These are phyloP conservation scores for Dexiosoma caninum DNA, from an alignment of 2,888 invertebrate genomes.

Conservation along the genomic window DNA sequence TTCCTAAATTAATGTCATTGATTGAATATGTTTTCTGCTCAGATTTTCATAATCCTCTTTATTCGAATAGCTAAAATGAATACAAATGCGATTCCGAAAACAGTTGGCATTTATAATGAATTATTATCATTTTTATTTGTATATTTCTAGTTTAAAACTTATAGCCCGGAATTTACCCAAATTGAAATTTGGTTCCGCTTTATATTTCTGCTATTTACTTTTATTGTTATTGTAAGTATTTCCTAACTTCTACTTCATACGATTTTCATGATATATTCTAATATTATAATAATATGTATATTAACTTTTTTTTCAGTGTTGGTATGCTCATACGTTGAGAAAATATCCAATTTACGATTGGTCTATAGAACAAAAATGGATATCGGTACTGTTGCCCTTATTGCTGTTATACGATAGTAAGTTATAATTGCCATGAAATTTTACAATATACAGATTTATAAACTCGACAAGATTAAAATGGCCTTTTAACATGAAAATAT, in stretches of 20 bases:
- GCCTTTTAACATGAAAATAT: too few species aligned
- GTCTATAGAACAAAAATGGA: constrained; percentile 99
- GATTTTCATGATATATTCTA: not conserved
- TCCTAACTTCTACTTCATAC: not conserved
- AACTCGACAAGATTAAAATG: too few species aligned
- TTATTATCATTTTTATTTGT: too few species aligned
- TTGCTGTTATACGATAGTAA: constrained; percentile 94
- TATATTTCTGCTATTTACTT: constrained; percentile 92
- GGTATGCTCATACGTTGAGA: constrained; percentile 93
- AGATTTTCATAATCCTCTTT: too few species aligned
- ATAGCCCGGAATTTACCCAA: constrained; percentile 96
- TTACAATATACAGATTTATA: too few species aligned
- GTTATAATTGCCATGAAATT: too few species aligned
- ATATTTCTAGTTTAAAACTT: constrained; percentile 92
- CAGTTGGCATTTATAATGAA: too few species aligned
- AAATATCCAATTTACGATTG: constrained; percentile 94
- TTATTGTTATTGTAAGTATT: constrained; percentile 88
- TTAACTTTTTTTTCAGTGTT: constrained; percentile 85
- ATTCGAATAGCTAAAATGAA: too few species aligned
- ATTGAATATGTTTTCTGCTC: too few species aligned
- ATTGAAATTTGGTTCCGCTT: constrained; percentile 98
- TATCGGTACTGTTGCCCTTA: constrained; percentile 90
- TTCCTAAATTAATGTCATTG: too few species aligned
- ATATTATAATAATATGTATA: not conserved
- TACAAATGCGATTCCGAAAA: too few species aligned